A percentile compares a stretch with the other conserved stretches of the same genome.
Evolutionary conservation across 37 sponge, comb jelly and placozoan genomes (phyloP).

Genomic region (Eunapius fragilis): DNA sequence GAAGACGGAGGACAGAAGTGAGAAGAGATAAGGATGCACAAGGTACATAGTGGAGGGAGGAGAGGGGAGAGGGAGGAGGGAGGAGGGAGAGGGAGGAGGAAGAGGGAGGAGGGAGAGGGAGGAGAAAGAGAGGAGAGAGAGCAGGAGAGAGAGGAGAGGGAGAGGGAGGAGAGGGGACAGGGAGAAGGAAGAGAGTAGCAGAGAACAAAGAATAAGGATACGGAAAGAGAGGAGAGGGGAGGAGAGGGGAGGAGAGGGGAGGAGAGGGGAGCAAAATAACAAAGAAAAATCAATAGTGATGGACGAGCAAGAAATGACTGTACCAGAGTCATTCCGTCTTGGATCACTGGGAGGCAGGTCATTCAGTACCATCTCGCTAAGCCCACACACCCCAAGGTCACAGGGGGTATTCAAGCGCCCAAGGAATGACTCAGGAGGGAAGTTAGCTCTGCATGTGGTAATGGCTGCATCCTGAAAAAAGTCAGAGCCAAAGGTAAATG

Average conservation of each 20-base stretch:
- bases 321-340: slow-evolving; percentile 9
- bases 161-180: no score
- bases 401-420: slow-evolving; percentile 41
- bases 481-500: background rate
- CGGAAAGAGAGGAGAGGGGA: background rate
- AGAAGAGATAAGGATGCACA: no score
- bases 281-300: no score
- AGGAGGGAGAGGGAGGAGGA: background rate
- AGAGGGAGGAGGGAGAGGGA: background rate
- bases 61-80: background rate
- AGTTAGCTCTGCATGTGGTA: slow-evolving; percentile 19
- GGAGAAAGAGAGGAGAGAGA: background rate
- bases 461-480: slow-evolving; percentile 21
- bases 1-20: no score
- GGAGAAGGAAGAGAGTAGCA: no score
- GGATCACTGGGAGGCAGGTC: slow-evolving; percentile 71
- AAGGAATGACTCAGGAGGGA: slow-evolving; percentile 26
- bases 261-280: no score
- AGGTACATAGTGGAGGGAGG: background rate
- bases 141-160: no score
- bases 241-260: background rate
- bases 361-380: slow-evolving; percentile 69
- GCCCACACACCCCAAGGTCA: slow-evolving; percentile 53
- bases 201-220: background rate
- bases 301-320: background rate